Percentiles rank a stretch among this genome's conserved stretches.
These are phyloP conservation scores for Heliocidaris erythrogramma DNA, from an alignment of 35 echinoderm and acorn worm genomes.

Conservation along the genomic window DNA sequence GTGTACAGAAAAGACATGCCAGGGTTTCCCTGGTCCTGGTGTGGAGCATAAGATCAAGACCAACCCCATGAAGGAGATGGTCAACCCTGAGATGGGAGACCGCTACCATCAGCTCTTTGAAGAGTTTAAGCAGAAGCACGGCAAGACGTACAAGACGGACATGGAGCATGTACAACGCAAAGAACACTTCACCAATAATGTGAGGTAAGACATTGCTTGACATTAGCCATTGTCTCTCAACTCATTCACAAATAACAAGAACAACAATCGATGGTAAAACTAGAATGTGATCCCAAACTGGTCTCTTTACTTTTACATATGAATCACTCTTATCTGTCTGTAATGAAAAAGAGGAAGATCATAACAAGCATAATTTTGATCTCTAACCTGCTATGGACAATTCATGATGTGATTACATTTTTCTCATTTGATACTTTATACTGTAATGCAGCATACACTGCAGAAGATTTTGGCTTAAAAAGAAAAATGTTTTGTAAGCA, in stretches of 20 bases:
- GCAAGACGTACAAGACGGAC: slow-evolving; percentile 61
- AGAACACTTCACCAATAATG: slow-evolving; percentile 80
- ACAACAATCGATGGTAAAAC: background rate
- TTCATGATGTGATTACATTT: too few relatives aligned
- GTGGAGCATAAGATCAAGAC: slow-evolving; percentile 79
- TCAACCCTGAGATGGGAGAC: slow-evolving; percentile 73
- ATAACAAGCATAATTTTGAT: too few relatives aligned
- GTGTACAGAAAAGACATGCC: slow-evolving; percentile 64
- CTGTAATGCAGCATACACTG: too few relatives aligned
- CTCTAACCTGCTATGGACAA: too few relatives aligned
- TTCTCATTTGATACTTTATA: too few relatives aligned
- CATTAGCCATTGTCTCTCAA: background rate
- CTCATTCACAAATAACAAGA: background rate
- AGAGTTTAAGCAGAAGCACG: slow-evolving; percentile 67
- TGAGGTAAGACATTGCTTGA: slow-evolving; percentile 58
- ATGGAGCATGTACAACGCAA: slow-evolving; percentile 71
- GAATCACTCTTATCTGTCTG: too few relatives aligned
- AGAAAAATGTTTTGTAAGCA: too few relatives aligned
- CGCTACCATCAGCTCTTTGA: slow-evolving; percentile 81
- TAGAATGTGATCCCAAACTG: background rate
- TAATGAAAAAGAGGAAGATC: too few relatives aligned
- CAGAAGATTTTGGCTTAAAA: too few relatives aligned
- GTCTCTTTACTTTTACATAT: background rate
- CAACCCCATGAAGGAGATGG: slow-evolving; percentile 86
- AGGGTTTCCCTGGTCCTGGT: slow-evolving; percentile 87